phyloP scores from a whole-genome alignment of 92 coral and sea anemone genomes.

The Epizoanthus stellaris region DNA sequence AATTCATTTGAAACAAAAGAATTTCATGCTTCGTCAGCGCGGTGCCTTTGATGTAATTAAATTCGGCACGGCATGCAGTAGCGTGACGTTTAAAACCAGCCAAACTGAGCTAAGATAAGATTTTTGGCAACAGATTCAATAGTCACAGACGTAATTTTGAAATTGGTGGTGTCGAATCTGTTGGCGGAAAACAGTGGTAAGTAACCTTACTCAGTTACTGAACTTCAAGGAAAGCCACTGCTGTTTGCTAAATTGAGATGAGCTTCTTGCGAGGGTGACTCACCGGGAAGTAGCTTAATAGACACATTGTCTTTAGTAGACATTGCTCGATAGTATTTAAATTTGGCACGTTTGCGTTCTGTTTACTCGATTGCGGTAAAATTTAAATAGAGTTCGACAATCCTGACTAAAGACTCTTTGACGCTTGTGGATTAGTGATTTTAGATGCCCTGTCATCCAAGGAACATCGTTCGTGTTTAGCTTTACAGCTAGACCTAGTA shows the following conservation, averaged over 20 bases:
- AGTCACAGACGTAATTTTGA: neutral
- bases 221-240: neutral
- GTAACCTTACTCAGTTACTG: neutral
- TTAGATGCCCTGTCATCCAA: neutral
- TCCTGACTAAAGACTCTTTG: neutral
- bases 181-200: neutral
- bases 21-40: too few species aligned
- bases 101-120: neutral
- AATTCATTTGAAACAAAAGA: too few species aligned
- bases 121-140: neutral
- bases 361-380: neutral
- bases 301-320: neutral
- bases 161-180: neutral
- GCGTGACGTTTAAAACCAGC: too few species aligned
- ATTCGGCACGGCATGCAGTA: too few species aligned
- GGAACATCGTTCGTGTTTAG: neutral
- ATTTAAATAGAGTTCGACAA: neutral
- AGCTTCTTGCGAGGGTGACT: neutral
- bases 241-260: neutral
- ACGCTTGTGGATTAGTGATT: neutral
- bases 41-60: too few species aligned
- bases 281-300: neutral
- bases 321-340: neutral
- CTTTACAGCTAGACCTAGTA: too few species aligned
- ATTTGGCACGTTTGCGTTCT: neutral